These are phyloP conservation scores for Xiphophorus birchmanni DNA, from an alignment of 2,797 vertebrate species.

Conservation along the genomic window DNA sequence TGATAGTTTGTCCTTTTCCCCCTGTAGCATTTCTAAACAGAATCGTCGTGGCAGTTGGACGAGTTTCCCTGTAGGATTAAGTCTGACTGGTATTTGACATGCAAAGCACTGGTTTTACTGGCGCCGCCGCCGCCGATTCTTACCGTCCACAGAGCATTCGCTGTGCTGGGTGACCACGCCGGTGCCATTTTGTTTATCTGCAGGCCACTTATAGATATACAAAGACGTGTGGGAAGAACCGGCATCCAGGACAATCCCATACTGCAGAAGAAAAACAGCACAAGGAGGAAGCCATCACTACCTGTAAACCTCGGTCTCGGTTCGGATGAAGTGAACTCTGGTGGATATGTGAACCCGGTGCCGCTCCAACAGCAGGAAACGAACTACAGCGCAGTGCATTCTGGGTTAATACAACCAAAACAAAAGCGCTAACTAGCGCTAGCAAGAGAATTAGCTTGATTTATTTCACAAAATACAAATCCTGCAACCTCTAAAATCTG, in stretches of 20 bases:
- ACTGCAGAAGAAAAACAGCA: slow-evolving; percentile 70
- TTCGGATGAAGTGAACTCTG: not conserved
- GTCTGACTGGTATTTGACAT: slow-evolving; percentile 13
- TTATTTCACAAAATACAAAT: no score
- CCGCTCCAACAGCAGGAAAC: no score
- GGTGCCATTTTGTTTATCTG: slow-evolving; percentile 88
- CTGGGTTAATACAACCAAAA: no score
- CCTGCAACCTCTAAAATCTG: no score
- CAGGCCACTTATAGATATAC: slow-evolving; percentile 89
- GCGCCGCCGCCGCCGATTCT: slow-evolving; percentile 23
- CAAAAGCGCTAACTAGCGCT: no score
- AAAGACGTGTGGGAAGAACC: slow-evolving; percentile 90
- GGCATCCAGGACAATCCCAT: slow-evolving; percentile 90
- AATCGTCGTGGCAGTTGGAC: not conserved
- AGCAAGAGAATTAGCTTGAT: no score
- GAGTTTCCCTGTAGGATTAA: not conserved
- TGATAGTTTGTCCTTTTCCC: not conserved
- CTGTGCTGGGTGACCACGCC: slow-evolving; percentile 87
- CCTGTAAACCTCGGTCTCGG: not conserved
- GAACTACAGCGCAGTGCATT: no score
- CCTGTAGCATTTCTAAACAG: not conserved
- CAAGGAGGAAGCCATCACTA: not conserved
- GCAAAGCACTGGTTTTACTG: slow-evolving; percentile 11
- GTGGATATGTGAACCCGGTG: no score
- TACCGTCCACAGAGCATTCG: slow-evolving; percentile 85